Conservation (phyloP, 2,888 invertebrate genomes). For the Xanthia icteritia region DNA sequence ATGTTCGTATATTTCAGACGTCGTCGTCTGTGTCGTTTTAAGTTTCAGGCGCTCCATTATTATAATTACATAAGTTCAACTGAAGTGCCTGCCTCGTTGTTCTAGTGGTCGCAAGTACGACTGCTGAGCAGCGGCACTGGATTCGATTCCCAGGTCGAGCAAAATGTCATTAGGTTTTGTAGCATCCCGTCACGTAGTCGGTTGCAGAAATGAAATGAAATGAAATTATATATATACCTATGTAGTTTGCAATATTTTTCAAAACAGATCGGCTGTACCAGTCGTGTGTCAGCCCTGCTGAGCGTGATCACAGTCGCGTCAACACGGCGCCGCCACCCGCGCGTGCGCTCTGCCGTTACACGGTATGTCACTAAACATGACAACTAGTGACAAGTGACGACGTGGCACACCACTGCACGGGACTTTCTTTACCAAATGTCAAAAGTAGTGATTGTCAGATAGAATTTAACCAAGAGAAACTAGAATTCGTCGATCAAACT, state of each 20-base stretch:
- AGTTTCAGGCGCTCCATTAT: background rate
- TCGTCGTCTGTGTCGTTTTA: background rate
- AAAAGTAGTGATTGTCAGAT: no score
- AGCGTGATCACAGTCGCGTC: conserved; percentile 21
- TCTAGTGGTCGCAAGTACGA: background rate
- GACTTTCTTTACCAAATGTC: no score
- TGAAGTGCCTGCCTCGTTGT: background rate
- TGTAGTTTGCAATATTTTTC: no score
- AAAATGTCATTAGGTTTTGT: background rate
- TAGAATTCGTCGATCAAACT: no score
- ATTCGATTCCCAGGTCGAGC: background rate
- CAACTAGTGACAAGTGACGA: conserved; percentile 5
- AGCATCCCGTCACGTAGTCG: no score
- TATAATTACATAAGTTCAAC: background rate
- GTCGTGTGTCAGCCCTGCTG: conserved; percentile 16
- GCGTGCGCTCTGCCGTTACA: conserved; percentile 22
- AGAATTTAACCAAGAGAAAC: no score
- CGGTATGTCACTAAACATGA: background rate
- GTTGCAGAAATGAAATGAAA: no score
- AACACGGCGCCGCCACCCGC: conserved; percentile 19
- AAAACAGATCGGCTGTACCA: no score
- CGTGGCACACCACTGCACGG: background rate
- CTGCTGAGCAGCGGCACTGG: background rate
- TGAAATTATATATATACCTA: no score
- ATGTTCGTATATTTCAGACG: background rate